These are phyloP conservation scores for Homarus gammarus DNA, from an alignment of 2,888 invertebrate genomes.

Conservation along the genomic window DNA sequence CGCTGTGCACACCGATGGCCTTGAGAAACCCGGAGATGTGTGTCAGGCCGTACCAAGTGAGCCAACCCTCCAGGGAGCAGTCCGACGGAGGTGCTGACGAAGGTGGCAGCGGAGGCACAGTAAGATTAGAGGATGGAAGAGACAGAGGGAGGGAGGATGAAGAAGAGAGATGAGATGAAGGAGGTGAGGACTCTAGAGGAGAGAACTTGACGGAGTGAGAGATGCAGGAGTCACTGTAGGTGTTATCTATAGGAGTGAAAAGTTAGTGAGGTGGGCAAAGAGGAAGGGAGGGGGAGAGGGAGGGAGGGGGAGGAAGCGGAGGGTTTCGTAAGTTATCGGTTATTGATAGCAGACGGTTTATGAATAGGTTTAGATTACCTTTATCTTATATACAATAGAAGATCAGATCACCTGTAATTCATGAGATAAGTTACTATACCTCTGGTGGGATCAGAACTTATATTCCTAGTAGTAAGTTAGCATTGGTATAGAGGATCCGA, in stretches of 20 bases:
- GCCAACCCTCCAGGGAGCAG: constrained; percentile 64
- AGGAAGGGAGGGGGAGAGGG: not conserved
- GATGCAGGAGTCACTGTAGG: constrained; percentile 15
- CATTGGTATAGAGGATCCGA: not conserved
- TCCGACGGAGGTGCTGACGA: constrained; percentile 50
- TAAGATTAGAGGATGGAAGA: not conserved
- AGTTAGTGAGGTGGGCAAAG: not conserved
- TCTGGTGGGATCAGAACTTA: not conserved
- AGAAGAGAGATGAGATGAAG: not conserved
- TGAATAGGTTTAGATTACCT: not conserved
- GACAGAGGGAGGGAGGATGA: not conserved
- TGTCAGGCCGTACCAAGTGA: constrained; percentile 61
- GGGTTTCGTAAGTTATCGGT: not conserved
- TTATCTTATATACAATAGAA: not conserved
- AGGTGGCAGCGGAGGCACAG: constrained; percentile 23
- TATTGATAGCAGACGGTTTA: not conserved
- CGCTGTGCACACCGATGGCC: constrained; percentile 56
- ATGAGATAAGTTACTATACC: not conserved
- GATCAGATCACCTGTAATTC: not conserved
- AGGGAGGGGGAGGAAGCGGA: not conserved
- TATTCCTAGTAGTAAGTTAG: not conserved
- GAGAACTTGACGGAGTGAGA: not conserved
- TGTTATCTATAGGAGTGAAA: not conserved
- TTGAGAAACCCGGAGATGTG: constrained; percentile 61
- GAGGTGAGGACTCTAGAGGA: not conserved